Evolutionary conservation across 2,797 vertebrate species (phyloP), one percentile per base, ranked within the genome.

Genomic region (Notamacropus eugenii): DNA sequence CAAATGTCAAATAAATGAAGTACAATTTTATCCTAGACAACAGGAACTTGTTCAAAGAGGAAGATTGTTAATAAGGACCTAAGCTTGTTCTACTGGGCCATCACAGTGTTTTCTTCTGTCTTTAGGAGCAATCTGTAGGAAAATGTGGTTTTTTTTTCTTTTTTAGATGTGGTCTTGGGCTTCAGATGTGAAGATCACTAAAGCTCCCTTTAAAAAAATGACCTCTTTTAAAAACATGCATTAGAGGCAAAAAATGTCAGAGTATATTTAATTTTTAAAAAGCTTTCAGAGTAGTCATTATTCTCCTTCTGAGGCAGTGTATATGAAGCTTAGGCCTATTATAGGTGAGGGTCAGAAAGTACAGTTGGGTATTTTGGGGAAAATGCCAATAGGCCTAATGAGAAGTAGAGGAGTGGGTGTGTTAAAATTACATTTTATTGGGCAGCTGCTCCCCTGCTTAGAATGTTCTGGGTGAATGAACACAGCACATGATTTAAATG

Each of bases 381-480:
- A 67, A 92, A 90, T 56, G n/a, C n/a, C 54, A 28, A 14, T n/a
- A 67, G 52, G 16, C 2, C 5, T 0, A 31, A 29, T 28, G 87
- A 46, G 13, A 27, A 14, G 55, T 92, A 93, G 19, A 90, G 19
- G 29, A 90, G 34, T 4, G 0, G 34, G 13, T 16, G 0, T 40
- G 16, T 92, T 92, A 91, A 92, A 55, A 46, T 58, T 90, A 56
- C 52, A 31, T 58, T 94, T 94, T 56, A 55, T 1, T 92, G 90
- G 91, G 90, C 16, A 55, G 54, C 59, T 90, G 40, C 46, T 94
- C 28, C 67, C 52, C 31, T 56, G n/a, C 55, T 10, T 58, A 52
- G 22, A 56, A 6, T 55, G 92, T 93, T 95, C 12, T 93, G 92
- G 31, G 87, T 95, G 59, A 95, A 92, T 93, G 46, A 93, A 94